phyloP scores from a whole-genome alignment of 2,113 vertebrate species.

The Solenodon paradoxus region DNA sequence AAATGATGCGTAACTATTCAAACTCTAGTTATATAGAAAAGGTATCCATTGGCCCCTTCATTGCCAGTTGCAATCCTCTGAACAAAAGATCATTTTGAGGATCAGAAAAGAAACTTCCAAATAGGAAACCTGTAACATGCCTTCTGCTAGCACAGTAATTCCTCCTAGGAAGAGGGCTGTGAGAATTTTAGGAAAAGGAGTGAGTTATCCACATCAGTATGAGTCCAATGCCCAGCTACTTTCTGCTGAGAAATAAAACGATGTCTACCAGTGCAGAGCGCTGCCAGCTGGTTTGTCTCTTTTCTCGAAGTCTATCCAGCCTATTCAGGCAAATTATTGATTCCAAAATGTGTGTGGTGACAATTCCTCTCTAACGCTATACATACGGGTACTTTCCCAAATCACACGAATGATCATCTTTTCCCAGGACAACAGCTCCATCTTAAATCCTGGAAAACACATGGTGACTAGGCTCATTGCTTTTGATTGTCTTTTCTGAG shows the following conservation, averaged over 20 bases:
- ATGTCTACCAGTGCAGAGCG: no score
- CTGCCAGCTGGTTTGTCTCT: not conserved
- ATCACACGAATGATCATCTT: not conserved
- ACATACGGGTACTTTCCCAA: not conserved
- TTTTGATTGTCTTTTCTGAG: not conserved
- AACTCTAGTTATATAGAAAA: not conserved
- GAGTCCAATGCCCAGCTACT: not conserved
- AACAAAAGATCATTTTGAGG: not conserved
- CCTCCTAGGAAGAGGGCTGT: not conserved
- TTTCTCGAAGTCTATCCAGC: no score
- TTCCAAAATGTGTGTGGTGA: not conserved
- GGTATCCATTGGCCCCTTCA: not conserved
- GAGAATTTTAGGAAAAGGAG: not conserved
- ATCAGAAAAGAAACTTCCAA: not conserved
- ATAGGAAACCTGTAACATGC: not conserved
- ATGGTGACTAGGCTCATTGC: not conserved
- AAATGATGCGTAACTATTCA: not conserved
- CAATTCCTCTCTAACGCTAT: not conserved
- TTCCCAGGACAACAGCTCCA: not conserved
- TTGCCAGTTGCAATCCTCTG: not conserved
- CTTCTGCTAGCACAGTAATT: not conserved
- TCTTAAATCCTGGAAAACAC: not conserved
- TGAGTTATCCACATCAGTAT: not conserved
- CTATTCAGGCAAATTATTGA: not conserved
- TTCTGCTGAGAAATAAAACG: no score